These are phyloP conservation scores for Crossoptilon crossoptilon DNA, from an alignment of 2,797 vertebrate genomes.

Conservation along the genomic window DNA sequence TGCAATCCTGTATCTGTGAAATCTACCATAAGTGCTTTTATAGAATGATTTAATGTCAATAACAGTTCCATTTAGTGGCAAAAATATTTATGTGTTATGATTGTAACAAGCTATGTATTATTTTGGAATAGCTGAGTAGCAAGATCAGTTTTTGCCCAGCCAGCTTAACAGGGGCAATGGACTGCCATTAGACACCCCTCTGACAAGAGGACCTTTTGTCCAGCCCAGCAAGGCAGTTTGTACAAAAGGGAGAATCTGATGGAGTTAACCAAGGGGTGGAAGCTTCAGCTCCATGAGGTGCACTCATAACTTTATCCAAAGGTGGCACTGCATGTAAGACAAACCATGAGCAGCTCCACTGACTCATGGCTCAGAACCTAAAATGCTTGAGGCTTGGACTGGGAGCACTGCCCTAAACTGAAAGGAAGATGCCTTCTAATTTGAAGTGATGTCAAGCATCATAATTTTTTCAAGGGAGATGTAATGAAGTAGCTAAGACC, in stretches of 20 bases:
- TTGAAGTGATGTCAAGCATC: background rate
- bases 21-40: conserved; percentile 52
- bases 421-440: conserved; percentile 42
- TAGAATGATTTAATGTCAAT: conserved; percentile 35
- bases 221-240: background rate
- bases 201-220: background rate
- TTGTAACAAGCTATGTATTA: background rate
- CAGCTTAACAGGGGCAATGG: background rate
- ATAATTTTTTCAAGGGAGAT: conserved; percentile 4
- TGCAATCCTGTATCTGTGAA: conserved; percentile 30
- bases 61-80: conserved; percentile 34
- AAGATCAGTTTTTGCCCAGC: background rate
- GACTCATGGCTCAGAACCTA: conserved; percentile 38
- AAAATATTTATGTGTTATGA: conserved; percentile 33
- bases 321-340: background rate
- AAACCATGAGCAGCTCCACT: background rate
- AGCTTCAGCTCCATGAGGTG: background rate
- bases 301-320: fast-evolving
- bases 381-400: background rate
- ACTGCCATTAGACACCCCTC: background rate
- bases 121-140: background rate
- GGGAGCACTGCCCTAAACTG: background rate
- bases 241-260: background rate
- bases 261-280: background rate
- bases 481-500: background rate